Evolutionary conservation across 2,113 vertebrate species (phyloP), one percentile per base, ranked within the genome.

Genomic region (Australoheros scitulus): DNA sequence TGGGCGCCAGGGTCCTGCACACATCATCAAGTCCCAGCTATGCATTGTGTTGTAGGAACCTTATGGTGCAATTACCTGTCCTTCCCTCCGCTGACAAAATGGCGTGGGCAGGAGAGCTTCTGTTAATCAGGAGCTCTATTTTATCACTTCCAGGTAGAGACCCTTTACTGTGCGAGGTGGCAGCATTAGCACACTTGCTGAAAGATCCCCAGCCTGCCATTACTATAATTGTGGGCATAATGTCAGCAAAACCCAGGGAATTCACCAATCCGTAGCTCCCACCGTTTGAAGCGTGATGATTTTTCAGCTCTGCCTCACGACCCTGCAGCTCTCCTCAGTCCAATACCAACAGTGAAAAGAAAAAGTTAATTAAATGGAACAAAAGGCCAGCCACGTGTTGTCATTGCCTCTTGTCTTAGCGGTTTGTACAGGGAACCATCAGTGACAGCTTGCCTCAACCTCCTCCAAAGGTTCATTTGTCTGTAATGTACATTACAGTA

Each of bases 81-180:
- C 87, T 89, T 89, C 81, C 90, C 88, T 88, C 91, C 88, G 81
- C 89, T 89, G 87, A 87, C 85, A 91, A 87, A 92, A 89, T 87
- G 87, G 90, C 43, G 91, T 93, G 89, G 92, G 94, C 17, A 84
- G 89, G 89, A 92, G 90, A 92, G 92, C 92, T 94, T 93, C 88
- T 94, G 93, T 94, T 94, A 94, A 95, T 96, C 94, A 93, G 82
- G 88, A 90, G 86, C 86, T 84, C 87, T 88, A 85, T 94, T 92
- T 93, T 95, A 92, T 91, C 94, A 88, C 89, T 94, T 90, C 86
- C 89, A 93, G 94, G 93, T 94, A 89, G 89, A 72, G 79, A 88
- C 84, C 80, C 86, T 88, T 61, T 65, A 20, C 83, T 57, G 63
- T 32, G 79, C 6, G 56, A 90, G 88, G 86, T 58, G 83, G 87